These are phyloP conservation scores for Protophormia terraenovae DNA, from an alignment of 2,888 invertebrate genomes.

Conservation along the genomic window DNA sequence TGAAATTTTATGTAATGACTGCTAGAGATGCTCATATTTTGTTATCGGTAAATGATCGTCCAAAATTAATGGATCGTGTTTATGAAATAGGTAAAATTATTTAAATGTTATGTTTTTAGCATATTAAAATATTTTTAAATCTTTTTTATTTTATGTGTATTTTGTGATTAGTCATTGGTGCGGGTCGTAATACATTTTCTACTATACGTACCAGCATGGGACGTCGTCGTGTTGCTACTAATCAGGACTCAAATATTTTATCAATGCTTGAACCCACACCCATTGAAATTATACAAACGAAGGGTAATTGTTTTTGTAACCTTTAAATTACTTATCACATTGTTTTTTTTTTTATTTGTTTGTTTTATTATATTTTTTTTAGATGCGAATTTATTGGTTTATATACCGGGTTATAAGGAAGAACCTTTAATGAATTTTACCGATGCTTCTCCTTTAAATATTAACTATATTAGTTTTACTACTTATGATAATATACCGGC, in stretches of 20 bases:
- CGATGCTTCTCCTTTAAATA: conserved; percentile 84
- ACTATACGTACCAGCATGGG: conserved; percentile 85
- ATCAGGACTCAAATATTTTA: conserved; percentile 83
- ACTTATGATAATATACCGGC: conserved; percentile 86
- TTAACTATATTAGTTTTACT: conserved; percentile 87
- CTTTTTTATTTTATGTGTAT: background rate
- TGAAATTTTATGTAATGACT: conserved; percentile 86
- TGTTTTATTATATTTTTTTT: conserved; percentile 20
- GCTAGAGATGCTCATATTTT: conserved; percentile 87
- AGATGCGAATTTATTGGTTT: conserved; percentile 86
- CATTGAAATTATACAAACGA: conserved; percentile 85
- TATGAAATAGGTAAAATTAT: conserved; percentile 85
- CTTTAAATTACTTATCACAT: background rate
- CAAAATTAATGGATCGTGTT: conserved; percentile 83
- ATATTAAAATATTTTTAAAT: background rate
- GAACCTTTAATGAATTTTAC: conserved; percentile 84
- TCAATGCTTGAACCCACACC: conserved; percentile 85
- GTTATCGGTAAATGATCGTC: conserved; percentile 83
- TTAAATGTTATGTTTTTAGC: background rate
- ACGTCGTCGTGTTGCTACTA: conserved; percentile 83
- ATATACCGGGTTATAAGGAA: conserved; percentile 84
- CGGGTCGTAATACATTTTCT: conserved; percentile 87
- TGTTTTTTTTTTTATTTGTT: background rate
- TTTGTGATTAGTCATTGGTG: conserved; percentile 83
- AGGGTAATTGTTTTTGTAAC: conserved; percentile 72